Base-by-base conservation (phyloP, 2,113 vertebrate species). In the Illadopsis cleaveri region DNA sequence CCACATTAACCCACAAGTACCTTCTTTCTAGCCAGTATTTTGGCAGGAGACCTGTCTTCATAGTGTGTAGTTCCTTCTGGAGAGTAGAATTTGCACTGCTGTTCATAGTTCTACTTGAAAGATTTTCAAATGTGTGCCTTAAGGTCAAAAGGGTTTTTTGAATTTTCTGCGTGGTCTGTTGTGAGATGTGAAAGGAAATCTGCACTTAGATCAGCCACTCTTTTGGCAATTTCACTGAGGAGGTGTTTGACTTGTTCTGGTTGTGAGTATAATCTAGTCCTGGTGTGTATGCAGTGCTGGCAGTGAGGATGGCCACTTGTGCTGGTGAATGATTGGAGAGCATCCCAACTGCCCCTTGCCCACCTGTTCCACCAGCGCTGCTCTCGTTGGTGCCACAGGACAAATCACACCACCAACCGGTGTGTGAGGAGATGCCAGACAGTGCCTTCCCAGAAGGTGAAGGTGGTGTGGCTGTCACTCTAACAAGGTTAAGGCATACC, bases 1-100 rank as follows among this genome's bases (percentile, higher is more conserved):
- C 62, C 82, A 79, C 70, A 64, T 82, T 93, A 94, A 94, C 82
- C 91, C 86, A 68, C 76, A 92, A 91, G 73, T 72, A 53, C 45
- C 82, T 79, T 87, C 57, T 42, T 95, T 56, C 47, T 60, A 88
- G 50, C 73, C 50, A 85, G 48, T 15, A 57, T 94, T 76, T 91
- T 89, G 92, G 75, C 90, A 89, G 62, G 35, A 58, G 79, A 69
- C 71, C n/a, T 78, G 33, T 82, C 82, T 91, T 90, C 37, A 13
- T 77, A 45, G 61, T 60, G 37, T 7, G 0, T 53, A 28, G 65
- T 13, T 77, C 81, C 72, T 80, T 82, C 51, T 92, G 87, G 42
- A 54, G 61, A 82, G 19, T 1, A 64, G 70, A 86, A 69, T 58
- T 91, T 15, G 1, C 12, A 2, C 37, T 72, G 38, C 60, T 61